Evolutionary conservation across 1,140 invertebrate genomes (phyloP).

Genomic region (Anoplophora glabripennis): DNA sequence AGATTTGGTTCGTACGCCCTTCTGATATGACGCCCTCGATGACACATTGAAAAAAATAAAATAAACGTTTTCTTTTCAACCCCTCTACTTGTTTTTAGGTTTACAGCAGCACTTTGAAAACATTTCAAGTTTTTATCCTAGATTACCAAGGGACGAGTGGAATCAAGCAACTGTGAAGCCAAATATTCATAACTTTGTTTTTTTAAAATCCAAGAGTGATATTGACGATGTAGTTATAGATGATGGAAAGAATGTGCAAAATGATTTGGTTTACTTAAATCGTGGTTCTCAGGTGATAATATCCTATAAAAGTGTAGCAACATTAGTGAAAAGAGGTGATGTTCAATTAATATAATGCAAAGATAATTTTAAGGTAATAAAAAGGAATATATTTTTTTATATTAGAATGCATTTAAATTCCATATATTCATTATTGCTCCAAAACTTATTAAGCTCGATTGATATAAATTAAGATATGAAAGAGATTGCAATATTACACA

Average conservation of each 20-base stretch:
- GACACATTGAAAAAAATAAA: no score
- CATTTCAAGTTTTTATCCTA: constrained; percentile 56
- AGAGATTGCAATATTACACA: no score
- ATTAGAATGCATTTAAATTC: no score
- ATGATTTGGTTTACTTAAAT: constrained; percentile 72
- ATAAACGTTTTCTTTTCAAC: constrained; percentile 40
- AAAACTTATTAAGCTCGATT: no score
- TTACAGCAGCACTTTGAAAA: constrained; percentile 67
- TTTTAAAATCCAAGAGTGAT: constrained; percentile 67
- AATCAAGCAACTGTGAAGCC: constrained; percentile 64
- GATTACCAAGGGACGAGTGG: constrained; percentile 48
- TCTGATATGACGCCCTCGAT: no score
- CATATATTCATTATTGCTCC: no score
- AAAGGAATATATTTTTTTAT: no score
- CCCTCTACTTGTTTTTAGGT: constrained; percentile 47
- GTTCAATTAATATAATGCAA: constrained; percentile 30
- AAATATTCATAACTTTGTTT: constrained; percentile 75
- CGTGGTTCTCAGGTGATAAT: constrained; percentile 74
- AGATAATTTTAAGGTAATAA: background rate
- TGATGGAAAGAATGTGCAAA: constrained; percentile 58
- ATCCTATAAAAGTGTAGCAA: constrained; percentile 69
- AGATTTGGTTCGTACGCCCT: no score
- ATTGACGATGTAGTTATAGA: constrained; percentile 65
- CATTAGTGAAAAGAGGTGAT: constrained; percentile 66
- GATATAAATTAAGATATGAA: no score